Evolutionary conservation across 2,797 vertebrate species (phyloP), one percentile per base, ranked within the genome.

Genomic region (Nyctalus aviator): DNA sequence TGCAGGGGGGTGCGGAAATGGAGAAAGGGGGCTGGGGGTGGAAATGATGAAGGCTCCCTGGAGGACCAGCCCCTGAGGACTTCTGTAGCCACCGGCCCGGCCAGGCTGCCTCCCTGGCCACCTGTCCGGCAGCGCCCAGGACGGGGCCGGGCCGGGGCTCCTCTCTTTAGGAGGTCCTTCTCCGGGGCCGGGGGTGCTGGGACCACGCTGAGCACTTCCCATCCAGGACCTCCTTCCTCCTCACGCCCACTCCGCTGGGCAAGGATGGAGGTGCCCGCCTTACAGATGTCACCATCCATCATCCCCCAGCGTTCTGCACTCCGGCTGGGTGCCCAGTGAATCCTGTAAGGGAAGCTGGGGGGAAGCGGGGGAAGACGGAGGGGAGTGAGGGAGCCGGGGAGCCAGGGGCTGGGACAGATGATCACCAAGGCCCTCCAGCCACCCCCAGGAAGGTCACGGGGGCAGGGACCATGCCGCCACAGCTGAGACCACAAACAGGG

Each of bases 41-140:
- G 59, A 13, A 8, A 14, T 5, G 2, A 41, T 17, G 18, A 0
- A 12, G 20, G 11, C 3, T 25, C 53, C n/a, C 37, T 4, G 37
- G n/a, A 41, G n/a, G 21, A 55, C 53, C 72, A 20, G 69, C 48
- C 32, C 35, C 10, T 2, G 21, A n/a, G 53, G 27, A 18, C 21
- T 0, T 5, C 25, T 7, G 64, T 21, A 8, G 10, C 8, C 25
- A n/a, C 17, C 1, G 1, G 14, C 32, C 46, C 10, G 53, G 66
- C 82, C 75, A 15, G 14, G 76, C 25, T 15, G 0, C 59, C n/a
- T 55, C 21, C 27, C 46, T 12, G 1, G 30, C 9, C 71, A 37
- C 41, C 32, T 30, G 32, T 66, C 72, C 6, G 66, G 69, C 71
- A 66, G 82, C n/a, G 27, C 30, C 53, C 59, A 41, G 62, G 62